Percentiles rank a stretch among this genome's conserved stretches.
These are phyloP conservation scores for Sander vitreus DNA, from an alignment of 2,113 vertebrate genomes.

Conservation along the genomic window DNA sequence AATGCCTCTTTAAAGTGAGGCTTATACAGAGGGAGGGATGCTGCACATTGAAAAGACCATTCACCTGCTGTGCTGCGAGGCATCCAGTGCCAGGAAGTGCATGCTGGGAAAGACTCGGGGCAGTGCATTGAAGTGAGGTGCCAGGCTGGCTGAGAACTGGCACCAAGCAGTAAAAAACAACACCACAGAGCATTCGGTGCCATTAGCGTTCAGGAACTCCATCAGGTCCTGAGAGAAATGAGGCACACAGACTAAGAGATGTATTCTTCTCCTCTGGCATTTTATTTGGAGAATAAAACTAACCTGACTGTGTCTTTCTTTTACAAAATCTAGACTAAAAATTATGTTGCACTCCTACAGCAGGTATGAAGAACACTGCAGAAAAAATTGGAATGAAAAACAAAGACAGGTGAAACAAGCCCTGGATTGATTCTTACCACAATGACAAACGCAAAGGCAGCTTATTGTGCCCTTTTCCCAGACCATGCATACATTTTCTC, in stretches of 20 bases:
- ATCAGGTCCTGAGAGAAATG: conserved; percentile 90
- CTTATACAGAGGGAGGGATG: background rate
- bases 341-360: no score
- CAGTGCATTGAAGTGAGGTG: conserved; percentile 96
- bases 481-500: background rate
- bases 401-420: background rate
- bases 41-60: background rate
- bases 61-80: conserved; percentile 98
- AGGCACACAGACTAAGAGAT: background rate
- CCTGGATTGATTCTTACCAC: background rate
- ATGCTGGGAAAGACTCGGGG: conserved; percentile 94
- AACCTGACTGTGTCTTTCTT: background rate
- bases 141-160: conserved; percentile 93
- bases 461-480: background rate
- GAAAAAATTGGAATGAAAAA: no score
- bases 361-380: no score
- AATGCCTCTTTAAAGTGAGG: background rate
- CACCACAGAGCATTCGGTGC: conserved; percentile 94
- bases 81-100: conserved; percentile 94
- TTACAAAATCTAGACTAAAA: background rate
- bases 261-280: no score
- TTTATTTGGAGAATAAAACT: background rate
- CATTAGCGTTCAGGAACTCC: conserved; percentile 94
- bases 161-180: conserved; percentile 97
- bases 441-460: no score